Percentiles rank a stretch among this genome's conserved stretches.
Conservation (phyloP, 2,113 vertebrate genomes). For the Casuarius casuarius region DNA sequence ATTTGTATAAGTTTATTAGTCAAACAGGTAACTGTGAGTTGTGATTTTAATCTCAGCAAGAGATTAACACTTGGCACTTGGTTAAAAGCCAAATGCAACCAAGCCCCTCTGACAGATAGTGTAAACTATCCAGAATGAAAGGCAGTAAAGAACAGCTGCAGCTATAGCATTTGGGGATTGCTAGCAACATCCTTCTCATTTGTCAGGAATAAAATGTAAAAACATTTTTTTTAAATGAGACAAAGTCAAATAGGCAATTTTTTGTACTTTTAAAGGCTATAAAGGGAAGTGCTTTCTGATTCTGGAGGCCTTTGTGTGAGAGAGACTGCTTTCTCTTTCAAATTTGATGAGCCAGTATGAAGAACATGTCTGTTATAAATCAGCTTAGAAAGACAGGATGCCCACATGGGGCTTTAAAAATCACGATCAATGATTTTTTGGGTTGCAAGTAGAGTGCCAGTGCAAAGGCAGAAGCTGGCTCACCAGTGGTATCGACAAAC, state of each 20-base stretch:
- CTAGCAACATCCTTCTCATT: not conserved
- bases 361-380: not conserved
- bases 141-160: not conserved
- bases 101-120: not conserved
- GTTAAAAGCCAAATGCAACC: not conserved
- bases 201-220: not conserved
- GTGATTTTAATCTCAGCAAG: not conserved
- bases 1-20: not conserved
- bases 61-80: not conserved
- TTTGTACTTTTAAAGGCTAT: not conserved
- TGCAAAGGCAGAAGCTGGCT: not conserved
- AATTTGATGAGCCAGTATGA: not conserved
- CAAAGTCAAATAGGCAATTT: not conserved
- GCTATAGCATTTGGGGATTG: not conserved
- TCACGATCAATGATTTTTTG: not conserved
- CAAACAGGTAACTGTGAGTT: not conserved
- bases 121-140: not conserved
- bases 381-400: not conserved
- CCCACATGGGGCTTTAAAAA: not conserved
- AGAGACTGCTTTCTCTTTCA: not conserved
- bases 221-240: not conserved
- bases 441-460: not conserved
- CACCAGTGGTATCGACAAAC: not conserved
- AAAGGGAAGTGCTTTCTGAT: not conserved
- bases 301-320: not conserved